Evolutionary conservation across 2,113 vertebrate genomes (phyloP).

Genomic region (Collichthys lucidus): DNA sequence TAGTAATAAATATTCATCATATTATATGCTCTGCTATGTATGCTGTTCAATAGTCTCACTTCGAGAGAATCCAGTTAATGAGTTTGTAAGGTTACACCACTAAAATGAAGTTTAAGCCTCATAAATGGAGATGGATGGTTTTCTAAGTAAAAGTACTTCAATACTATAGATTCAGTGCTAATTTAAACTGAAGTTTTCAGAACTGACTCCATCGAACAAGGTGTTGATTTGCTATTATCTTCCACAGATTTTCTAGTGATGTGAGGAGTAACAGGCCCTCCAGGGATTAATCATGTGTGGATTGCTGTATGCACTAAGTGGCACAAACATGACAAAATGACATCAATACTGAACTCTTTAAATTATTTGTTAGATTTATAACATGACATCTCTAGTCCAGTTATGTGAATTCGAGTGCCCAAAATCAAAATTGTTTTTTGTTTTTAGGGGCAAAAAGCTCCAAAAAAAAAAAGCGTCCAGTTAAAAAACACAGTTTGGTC

Average conservation of each 20-base stretch:
- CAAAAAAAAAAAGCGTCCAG: neutral
- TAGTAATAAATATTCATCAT: too few species aligned
- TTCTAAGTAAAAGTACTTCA: too few species aligned
- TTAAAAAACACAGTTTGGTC: neutral
- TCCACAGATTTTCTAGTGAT: neutral
- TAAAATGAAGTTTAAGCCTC: too few species aligned
- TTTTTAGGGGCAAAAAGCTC: neutral
- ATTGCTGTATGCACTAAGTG: slow-evolving; percentile 16
- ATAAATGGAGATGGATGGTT: too few species aligned
- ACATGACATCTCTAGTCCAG: neutral
- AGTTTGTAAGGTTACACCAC: too few species aligned
- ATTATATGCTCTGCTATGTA: too few species aligned
- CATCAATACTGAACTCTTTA: slow-evolving; percentile 37
- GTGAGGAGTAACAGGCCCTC: neutral
- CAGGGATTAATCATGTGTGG: neutral
- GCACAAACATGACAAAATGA: slow-evolving; percentile 47
- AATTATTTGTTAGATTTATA: slow-evolving; percentile 62
- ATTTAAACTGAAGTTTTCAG: neutral
- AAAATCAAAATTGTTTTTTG: slow-evolving; percentile 7
- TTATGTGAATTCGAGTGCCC: slow-evolving; percentile 1
- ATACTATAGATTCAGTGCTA: neutral
- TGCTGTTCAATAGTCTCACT: too few species aligned
- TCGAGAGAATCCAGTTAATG: too few species aligned
- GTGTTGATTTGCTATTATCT: neutral
- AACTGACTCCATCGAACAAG: neutral